Base-by-base conservation (phyloP, 2,797 vertebrate species). In the Tragopan temminckii region DNA sequence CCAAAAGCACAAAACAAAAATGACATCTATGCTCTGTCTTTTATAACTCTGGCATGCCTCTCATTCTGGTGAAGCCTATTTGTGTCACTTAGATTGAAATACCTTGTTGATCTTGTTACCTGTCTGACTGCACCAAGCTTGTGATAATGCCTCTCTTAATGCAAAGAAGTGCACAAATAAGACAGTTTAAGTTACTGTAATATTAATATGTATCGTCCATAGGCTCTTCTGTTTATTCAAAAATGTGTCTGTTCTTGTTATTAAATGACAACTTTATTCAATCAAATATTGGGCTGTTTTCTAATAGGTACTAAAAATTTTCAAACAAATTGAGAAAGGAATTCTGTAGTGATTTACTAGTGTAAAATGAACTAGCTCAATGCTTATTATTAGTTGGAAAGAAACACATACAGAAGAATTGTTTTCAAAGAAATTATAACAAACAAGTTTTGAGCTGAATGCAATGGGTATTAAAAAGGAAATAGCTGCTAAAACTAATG, bases 1-100 rank as follows among this genome's bases (percentile, higher is more conserved):
- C 57, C 89, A 24, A 3, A 45, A 91, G 83, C 83, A 91, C 82
- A 71, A 94, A 95, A 75, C 77, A 90, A 95, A 92, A 70, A 82
- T 36, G 86, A 84, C 87, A 81, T 42, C 61, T 77, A 17, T 43
- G 53, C 71, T 91, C 89, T 88, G 78, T 63, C 88, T 78, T 87
- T 90, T 58, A 38, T 78, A 92, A 85, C 61, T 57, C 31, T 11
- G 33, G 69, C 45, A 78, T 90, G 91, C 87, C 14, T 50, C 72
- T 94, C 52, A 3, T 89, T 96, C 93, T 92, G 85, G 67, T 80
- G 66, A 87, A 66, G 72, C 71, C 76, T 74, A 55, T 89, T 89
- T 27, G 2, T 79, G 88, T 91, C 94, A 90, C 61, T 48, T 61
- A 74, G 77, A 93, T 64, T 74, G 94, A 79, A 91, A 88, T 50